Base-by-base conservation (phyloP, 2,113 vertebrate genomes). In the Campylomormyrus numenius region DNA sequence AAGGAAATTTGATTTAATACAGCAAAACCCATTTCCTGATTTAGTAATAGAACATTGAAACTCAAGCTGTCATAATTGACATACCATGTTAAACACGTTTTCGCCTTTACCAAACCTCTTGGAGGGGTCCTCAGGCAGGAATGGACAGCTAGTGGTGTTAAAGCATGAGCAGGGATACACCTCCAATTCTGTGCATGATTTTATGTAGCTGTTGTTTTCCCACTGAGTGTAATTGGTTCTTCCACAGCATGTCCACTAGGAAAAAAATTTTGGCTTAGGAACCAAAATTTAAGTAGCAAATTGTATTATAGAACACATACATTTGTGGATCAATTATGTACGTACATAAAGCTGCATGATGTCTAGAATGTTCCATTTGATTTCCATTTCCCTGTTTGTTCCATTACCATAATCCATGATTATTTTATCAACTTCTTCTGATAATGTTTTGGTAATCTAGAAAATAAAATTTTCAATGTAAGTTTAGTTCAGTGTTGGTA, bases 141-240 rank as follows among this genome's bases (percentile, higher is more conserved):
- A 19, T 0, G 91, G 90, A 83, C 95, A 95, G 90, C 52, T 92
- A 2, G 80, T 24, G 0, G 56, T 92, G 42, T 92, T 91, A 1
- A 86, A 91, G 35, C 95, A 95, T 52, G 95, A 95, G 90, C 95
- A 96, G 0, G 95, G 95, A 21, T 94, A 94, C 3, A 95, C 74
- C 0, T 91, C 11, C 13, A 2, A 35, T 2, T 0, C 21, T 31
- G 11, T 88, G 84, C 90, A 88, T 2, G 2, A 88, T 66, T 87
- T 21, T 56, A 96, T 90, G 74, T 92, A 90, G 0, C 27, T 8
- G 91, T 95, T 96, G 6, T 86, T 89, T 88, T 90, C 53, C 95
- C 95, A 96, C 90, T 96, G 94, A 31, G 85, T 31, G 3, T 91
- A 52, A 0, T 50, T 86, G 0, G 1, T 58, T 85, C 74, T 35